Percentiles rank a stretch among this genome's conserved stretches.
Evolutionary conservation across 2,888 invertebrate genomes (phyloP).

Genomic region (Agapostemon virescens): DNA sequence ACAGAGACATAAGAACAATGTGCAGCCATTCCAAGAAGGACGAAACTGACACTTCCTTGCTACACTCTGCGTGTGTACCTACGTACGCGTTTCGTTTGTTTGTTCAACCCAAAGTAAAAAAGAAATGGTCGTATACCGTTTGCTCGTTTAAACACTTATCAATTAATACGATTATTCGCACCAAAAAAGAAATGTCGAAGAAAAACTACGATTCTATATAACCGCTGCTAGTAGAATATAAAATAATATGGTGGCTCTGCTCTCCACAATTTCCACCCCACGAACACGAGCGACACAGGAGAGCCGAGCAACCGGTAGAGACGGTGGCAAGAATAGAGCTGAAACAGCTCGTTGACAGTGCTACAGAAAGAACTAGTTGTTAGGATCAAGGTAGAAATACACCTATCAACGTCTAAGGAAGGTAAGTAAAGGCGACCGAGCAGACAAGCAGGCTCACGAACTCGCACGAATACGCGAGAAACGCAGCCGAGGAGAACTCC

Average conservation of each 20-base stretch:
- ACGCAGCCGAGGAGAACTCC: conserved; percentile 61
- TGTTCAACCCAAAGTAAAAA: conserved; percentile 29
- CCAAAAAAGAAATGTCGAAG: conserved; percentile 31
- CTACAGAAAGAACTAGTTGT: conserved; percentile 30
- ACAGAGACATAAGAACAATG: conserved; percentile 67
- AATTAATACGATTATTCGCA: conserved; percentile 18
- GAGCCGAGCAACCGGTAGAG: conserved; percentile 39
- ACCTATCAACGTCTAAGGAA: conserved; percentile 35
- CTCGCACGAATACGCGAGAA: conserved; percentile 64
- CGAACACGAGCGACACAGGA: conserved; percentile 59
- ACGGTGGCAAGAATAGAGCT: conserved; percentile 34
- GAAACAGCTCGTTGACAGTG: conserved; percentile 42
- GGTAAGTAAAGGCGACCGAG: conserved; percentile 34
- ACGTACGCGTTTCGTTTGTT: conserved; percentile 57
- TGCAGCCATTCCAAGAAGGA: conserved; percentile 72
- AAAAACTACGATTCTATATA: conserved; percentile 45
- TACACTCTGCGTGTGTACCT: conserved; percentile 55
- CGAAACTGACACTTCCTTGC: conserved; percentile 72
- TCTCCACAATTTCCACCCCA: conserved; percentile 71
- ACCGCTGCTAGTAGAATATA: conserved; percentile 67
- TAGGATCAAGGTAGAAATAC: conserved; percentile 43
- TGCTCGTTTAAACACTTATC: conserved; percentile 8
- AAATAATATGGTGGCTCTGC: conserved; percentile 76
- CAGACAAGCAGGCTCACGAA: conserved; percentile 47
- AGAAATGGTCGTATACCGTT: conserved; percentile 40